phyloP scores from a whole-genome alignment of 2,113 vertebrate genomes.

The Cyanoderma ruficeps region DNA sequence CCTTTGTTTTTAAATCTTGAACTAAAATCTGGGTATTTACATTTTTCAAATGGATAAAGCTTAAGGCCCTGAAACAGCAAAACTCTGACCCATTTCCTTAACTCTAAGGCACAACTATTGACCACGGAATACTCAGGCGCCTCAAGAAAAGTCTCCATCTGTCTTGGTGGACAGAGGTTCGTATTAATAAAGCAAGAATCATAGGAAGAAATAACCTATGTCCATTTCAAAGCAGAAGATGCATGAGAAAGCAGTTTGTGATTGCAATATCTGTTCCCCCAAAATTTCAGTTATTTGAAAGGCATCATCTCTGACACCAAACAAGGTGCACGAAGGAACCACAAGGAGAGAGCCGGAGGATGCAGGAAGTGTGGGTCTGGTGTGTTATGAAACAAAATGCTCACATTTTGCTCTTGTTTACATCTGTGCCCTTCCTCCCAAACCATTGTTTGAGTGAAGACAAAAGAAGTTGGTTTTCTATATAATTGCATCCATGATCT shows the following conservation, averaged over 20 bases:
- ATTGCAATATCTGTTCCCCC: background rate
- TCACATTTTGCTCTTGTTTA: constrained; percentile 27
- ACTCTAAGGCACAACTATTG: background rate
- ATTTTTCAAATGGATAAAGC: background rate
- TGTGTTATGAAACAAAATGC: background rate
- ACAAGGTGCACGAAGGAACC: background rate
- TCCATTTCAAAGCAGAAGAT: background rate
- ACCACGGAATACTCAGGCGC: background rate
- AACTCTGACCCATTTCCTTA: background rate
- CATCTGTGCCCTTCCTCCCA: background rate
- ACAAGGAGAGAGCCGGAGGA: background rate
- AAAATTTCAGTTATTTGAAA: background rate
- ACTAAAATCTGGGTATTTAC: background rate
- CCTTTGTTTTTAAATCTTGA: background rate
- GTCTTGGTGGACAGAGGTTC: background rate
- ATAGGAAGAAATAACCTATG: background rate
- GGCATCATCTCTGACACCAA: background rate
- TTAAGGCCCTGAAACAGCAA: background rate
- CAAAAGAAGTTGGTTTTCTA: background rate
- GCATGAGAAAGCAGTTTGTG: background rate
- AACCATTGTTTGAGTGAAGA: constrained; percentile 1
- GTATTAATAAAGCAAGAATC: background rate
- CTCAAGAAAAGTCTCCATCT: background rate
- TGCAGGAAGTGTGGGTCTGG: background rate
- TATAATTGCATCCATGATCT: constrained; percentile 24